A percentile compares a stretch with the other conserved stretches of the same genome.
phyloP scores from a whole-genome alignment of 2,797 vertebrate genomes.

The Cyprinodon diabolis region DNA sequence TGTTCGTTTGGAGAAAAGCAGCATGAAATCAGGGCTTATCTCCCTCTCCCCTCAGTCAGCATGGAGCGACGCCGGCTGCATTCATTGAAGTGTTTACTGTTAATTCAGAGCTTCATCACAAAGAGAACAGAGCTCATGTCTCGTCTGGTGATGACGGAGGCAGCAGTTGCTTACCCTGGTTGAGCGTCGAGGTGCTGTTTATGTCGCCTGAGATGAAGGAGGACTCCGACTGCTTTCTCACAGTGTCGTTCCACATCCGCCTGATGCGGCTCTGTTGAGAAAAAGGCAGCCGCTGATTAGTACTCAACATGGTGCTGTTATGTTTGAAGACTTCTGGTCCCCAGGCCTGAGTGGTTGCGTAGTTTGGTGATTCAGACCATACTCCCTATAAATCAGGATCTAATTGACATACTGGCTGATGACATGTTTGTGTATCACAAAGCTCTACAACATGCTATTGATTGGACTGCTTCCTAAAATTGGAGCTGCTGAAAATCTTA shows the following conservation, averaged over 20 bases:
- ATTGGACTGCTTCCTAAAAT: slow-evolving; percentile 33
- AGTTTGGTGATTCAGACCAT: slow-evolving; percentile 35
- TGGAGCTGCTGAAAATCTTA: slow-evolving; percentile 27
- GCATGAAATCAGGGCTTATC: slow-evolving; percentile 44
- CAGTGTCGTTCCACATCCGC: slow-evolving; percentile 99
- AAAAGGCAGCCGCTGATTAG: slow-evolving; percentile 66
- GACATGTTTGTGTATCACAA: slow-evolving; percentile 34
- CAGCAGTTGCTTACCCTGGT: slow-evolving; percentile 91
- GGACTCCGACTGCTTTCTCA: slow-evolving; percentile 99
- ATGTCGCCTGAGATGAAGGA: slow-evolving; percentile 99
- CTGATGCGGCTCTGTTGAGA: slow-evolving; percentile 94
- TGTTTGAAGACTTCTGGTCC: slow-evolving; percentile 39
- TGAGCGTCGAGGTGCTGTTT: slow-evolving; percentile 99
- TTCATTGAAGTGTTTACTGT: slow-evolving; percentile 60
- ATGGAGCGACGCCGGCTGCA: slow-evolving; percentile 32
- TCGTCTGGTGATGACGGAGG: slow-evolving; percentile 34
- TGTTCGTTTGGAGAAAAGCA: slow-evolving; percentile 34
- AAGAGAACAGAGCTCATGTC: slow-evolving; percentile 54
- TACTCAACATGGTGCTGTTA: slow-evolving; percentile 37
- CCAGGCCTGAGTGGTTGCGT: slow-evolving; percentile 38
- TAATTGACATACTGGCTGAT: slow-evolving; percentile 27
- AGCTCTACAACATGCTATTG: slow-evolving; percentile 28
- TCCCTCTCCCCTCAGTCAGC: slow-evolving; percentile 29
- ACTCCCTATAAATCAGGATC: slow-evolving; percentile 23
- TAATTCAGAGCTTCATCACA: slow-evolving; percentile 54